These are phyloP conservation scores for Diadromus collaris DNA, from an alignment of 2,888 invertebrate species.

Conservation along the genomic window DNA sequence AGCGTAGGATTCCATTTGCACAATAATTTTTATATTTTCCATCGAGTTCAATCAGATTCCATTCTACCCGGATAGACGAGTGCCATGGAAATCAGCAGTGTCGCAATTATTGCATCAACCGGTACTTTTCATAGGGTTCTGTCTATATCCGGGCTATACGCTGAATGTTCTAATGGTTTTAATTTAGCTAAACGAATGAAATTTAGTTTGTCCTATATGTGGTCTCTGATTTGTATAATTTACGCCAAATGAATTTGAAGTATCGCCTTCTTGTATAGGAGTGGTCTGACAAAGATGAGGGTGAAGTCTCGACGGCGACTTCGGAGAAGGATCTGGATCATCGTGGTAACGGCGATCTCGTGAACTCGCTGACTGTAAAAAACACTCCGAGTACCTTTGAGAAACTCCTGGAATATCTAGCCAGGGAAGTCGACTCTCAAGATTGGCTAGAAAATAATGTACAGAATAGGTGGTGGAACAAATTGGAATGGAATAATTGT, in stretches of 20 bases:
- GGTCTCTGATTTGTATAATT: no score
- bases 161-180: no score
- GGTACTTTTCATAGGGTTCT: no score
- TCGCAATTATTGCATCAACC: no score
- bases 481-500: constrained; percentile 71
- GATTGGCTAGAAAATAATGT: constrained; percentile 76
- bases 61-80: no score
- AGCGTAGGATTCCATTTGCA: constrained; percentile 62
- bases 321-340: constrained; percentile 14
- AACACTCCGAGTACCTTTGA: constrained; percentile 51
- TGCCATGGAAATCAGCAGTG: no score
- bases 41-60: no score
- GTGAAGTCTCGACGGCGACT: constrained; percentile 12
- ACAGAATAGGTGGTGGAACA: constrained; percentile 81
- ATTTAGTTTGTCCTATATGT: no score
- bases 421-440: constrained; percentile 70
- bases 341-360: background rate
- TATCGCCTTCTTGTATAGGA: constrained; percentile 64
- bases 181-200: no score
- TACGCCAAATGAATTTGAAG: background rate
- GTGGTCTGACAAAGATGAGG: constrained; percentile 75
- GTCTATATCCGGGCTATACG: no score
- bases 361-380: constrained; percentile 34
- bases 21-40: constrained; percentile 5
- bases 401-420: constrained; percentile 62